Conservation (phyloP, 2,888 invertebrate species). For the Schizotus pectinicornis region DNA sequence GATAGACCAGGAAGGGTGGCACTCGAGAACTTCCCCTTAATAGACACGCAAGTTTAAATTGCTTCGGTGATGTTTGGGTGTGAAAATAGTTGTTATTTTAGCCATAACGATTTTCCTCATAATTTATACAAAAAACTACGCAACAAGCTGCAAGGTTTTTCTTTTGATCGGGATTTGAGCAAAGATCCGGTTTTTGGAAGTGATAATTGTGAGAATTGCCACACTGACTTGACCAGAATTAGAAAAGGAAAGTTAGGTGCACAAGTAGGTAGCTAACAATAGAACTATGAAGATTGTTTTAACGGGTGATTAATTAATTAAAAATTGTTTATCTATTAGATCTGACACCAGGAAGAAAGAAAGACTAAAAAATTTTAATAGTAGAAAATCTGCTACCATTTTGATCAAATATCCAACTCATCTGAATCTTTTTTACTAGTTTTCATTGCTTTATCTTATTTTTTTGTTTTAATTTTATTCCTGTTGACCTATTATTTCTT, state of each 20-base stretch:
- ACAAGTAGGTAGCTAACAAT: conserved; percentile 54
- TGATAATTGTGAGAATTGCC: conserved; percentile 50
- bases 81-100: conserved; percentile 41
- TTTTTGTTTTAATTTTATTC: conserved; percentile 4
- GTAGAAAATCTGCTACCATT: too few relatives aligned
- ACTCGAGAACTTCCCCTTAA: conserved; percentile 48
- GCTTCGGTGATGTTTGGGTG: not conserved
- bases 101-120: conserved; percentile 62
- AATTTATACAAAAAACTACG: conserved; percentile 54
- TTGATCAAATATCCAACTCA: too few relatives aligned
- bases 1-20: conserved; percentile 49
- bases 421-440: too few relatives aligned
- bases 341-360: too few relatives aligned
- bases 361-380: too few relatives aligned
- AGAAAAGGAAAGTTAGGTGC: conserved; percentile 62
- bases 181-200: conserved; percentile 56
- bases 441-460: not conserved
- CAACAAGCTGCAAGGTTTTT: conserved; percentile 56
- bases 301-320: not conserved
- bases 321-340: not conserved
- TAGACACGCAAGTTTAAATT: conserved; percentile 50
- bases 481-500: too few relatives aligned
- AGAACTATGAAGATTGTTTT: not conserved
- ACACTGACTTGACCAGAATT: conserved; percentile 63
- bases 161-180: conserved; percentile 55